A percentile compares a stretch with the other conserved stretches of the same genome.
Conservation (phyloP, 2,797 vertebrate species). For the Trachops cirrhosus region DNA sequence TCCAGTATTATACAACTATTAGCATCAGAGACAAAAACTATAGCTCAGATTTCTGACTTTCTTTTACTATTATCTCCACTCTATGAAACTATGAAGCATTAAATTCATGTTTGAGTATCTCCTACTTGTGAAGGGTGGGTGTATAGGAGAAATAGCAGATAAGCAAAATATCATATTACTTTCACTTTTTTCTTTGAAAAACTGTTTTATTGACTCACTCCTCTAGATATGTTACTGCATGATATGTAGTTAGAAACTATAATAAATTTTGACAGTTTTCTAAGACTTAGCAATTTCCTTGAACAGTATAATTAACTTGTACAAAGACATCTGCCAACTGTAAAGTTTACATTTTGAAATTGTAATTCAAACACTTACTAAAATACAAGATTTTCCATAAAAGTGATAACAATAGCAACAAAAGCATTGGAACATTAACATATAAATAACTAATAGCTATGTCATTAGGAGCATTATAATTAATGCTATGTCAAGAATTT, state of each 20-base stretch:
- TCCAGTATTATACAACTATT: not conserved
- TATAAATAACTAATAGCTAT: slow-evolving; percentile 70
- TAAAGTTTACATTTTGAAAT: slow-evolving; percentile 72
- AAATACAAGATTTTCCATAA: slow-evolving; percentile 77
- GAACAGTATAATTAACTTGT: slow-evolving; percentile 76
- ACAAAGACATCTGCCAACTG: slow-evolving; percentile 64
- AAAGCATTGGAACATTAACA: slow-evolving; percentile 76
- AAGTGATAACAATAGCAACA: slow-evolving; percentile 75
- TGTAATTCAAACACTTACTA: slow-evolving; percentile 71
- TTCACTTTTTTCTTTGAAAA: not conserved
- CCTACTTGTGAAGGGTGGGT: not conserved
- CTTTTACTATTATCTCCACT: not conserved
- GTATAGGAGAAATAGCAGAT: not conserved
- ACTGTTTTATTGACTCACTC: not conserved
- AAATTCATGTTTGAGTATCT: not conserved
- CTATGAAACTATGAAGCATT: not conserved
- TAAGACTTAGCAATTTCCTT: slow-evolving; percentile 71
- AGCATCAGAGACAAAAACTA: not conserved
- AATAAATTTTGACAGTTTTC: slow-evolving; percentile 73
- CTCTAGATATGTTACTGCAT: not conserved
- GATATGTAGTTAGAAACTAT: slow-evolving; percentile 64
- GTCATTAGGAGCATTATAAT: slow-evolving; percentile 57
- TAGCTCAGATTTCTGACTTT: not conserved
- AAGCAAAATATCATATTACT: not conserved
- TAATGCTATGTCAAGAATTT: slow-evolving; percentile 76